Conservation (phyloP, 2,888 invertebrate genomes). For the Dromius quadrimaculatus region DNA sequence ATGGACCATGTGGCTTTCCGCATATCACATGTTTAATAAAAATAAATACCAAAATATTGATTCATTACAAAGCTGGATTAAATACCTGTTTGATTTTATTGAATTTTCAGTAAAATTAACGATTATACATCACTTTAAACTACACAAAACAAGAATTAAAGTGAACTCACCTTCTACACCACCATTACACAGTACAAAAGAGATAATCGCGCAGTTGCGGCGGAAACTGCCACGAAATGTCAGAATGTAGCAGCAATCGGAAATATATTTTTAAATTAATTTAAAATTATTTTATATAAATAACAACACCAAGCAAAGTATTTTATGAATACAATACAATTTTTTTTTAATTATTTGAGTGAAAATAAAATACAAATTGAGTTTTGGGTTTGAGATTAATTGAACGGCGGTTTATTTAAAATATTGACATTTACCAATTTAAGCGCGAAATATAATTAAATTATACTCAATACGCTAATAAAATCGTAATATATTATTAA, state of each 20-base stretch:
- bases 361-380: not conserved
- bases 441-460: slow-evolving; percentile 40
- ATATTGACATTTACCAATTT: not conserved
- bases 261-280: not conserved
- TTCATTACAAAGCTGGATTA: not conserved
- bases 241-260: not conserved
- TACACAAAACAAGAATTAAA: slow-evolving; percentile 44
- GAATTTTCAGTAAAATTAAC: not conserved
- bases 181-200: slow-evolving; percentile 63
- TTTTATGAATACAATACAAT: not conserved
- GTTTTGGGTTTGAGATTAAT: slow-evolving; percentile 30
- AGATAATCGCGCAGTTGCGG: slow-evolving; percentile 40
- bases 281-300: too few relatives aligned
- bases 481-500: not conserved
- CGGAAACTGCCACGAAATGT: slow-evolving; percentile 24
- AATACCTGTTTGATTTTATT: slow-evolving; percentile 10
- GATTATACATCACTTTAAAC: slow-evolving; percentile 27
- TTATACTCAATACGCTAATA: slow-evolving; percentile 22
- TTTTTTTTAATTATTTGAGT: not conserved
- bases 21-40: slow-evolving; percentile 35
- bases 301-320: too few relatives aligned
- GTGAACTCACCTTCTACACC: slow-evolving; percentile 62
- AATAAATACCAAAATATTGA: slow-evolving; percentile 41
- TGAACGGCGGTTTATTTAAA: not conserved
- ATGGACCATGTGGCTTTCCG: slow-evolving; percentile 44